Evolutionary conservation across 2,888 invertebrate species (phyloP).

Genomic region (Lampropteryx suffumata): DNA sequence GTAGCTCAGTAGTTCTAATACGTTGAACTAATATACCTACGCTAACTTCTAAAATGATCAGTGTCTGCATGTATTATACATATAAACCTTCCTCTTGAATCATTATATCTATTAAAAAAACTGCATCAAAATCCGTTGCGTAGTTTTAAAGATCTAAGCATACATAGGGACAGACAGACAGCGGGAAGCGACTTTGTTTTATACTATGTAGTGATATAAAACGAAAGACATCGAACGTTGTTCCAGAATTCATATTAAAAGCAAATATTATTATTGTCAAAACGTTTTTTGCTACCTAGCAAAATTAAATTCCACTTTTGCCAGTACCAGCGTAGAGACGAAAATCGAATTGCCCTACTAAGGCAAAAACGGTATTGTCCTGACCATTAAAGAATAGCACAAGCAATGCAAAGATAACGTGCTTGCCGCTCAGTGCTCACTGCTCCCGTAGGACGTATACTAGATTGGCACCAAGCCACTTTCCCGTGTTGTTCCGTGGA

Average conservation of each 20-base stretch:
- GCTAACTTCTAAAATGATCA: too few species aligned
- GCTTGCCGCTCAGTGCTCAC: slow-evolving; percentile 20
- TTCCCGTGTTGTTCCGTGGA: slow-evolving; percentile 39
- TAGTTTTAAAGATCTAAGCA: too few species aligned
- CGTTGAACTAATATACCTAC: too few species aligned
- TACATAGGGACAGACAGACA: too few species aligned
- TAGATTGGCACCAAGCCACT: slow-evolving; percentile 65
- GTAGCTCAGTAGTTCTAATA: too few species aligned
- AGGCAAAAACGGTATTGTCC: slow-evolving; percentile 39
- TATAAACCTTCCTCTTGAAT: too few species aligned
- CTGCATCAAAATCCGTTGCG: too few species aligned
- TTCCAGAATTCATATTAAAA: neutral
- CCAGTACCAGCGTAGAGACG: neutral
- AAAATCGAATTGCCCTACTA: neutral
- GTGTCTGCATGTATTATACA: too few species aligned
- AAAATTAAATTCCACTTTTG: slow-evolving; percentile 6
- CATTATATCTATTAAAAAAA: too few species aligned
- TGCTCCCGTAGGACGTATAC: slow-evolving; percentile 45
- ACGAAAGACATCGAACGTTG: too few species aligned
- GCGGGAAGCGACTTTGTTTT: too few species aligned
- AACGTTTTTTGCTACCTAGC: neutral
- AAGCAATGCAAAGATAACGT: slow-evolving; percentile 49
- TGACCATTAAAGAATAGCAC: slow-evolving; percentile 48
- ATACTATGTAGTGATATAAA: too few species aligned
- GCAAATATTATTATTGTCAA: slow-evolving; percentile 5